Conservation (phyloP, 2,797 vertebrate species). For the Gallirallus australis region DNA sequence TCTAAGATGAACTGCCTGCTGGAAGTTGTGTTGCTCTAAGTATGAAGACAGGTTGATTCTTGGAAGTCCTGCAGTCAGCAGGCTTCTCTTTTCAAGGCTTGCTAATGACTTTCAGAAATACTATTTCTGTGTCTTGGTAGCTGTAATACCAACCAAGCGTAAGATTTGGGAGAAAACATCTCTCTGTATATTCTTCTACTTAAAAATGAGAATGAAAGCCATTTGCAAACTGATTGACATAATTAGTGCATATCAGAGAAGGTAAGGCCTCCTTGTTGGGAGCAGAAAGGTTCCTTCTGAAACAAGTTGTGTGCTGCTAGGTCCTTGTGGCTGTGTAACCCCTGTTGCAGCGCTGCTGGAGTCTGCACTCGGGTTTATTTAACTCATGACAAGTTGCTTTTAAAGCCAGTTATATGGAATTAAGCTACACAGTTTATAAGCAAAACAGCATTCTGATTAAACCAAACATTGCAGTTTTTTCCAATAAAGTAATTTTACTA, state of each 20-base stretch:
- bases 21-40: background rate
- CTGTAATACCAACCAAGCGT: accelerated
- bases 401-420: background rate
- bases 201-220: background rate
- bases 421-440: background rate
- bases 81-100: background rate
- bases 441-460: background rate
- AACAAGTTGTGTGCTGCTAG: accelerated
- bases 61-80: background rate
- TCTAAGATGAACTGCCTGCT: too few relatives aligned
- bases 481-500: background rate
- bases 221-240: background rate
- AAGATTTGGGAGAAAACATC: background rate
- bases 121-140: background rate
- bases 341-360: background rate
- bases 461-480: background rate
- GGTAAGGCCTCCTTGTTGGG: too few relatives aligned
- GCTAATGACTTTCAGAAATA: background rate
- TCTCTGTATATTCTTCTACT: accelerated
- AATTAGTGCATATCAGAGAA: background rate
- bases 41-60: background rate
- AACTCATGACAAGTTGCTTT: background rate
- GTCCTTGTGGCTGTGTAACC: accelerated
- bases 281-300: accelerated
- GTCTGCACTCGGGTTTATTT: background rate